Base-by-base conservation (phyloP, 2,113 vertebrate species). In the Cynopterus brachyotis region DNA sequence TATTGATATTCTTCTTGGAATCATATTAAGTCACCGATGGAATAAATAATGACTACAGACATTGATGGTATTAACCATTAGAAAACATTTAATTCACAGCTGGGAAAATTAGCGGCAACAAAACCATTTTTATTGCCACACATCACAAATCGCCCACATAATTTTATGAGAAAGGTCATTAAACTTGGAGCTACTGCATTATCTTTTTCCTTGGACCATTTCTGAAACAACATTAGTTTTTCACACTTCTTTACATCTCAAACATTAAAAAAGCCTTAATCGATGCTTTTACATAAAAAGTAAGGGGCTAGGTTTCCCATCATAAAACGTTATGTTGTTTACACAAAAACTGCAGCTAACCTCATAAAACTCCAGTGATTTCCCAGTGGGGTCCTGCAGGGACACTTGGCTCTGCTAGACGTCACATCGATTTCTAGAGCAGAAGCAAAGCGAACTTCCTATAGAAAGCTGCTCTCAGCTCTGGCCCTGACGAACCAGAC, bases 301-400 rank as follows among this genome's bases (percentile, higher is more conserved):
- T 37, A 97, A 97, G 98, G 98, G 95, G 96, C 98, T 97, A 94
- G 96, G 97, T 98, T 99, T 99, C 98, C 98, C 98, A 98, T 98
- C 98, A 98, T 99, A 98, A 99, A 99, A 98, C 16, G 76, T 98
- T 99, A 99, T 93, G 94, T 96, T 97, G 98, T 99, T 99, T 98
- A 98, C 98, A 98, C 98, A 98, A 98, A 98, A 98, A 95, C 98
- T 97, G 98, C 97, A 98, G 97, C 97, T 98, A 97, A 96, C 89
- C 98, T 98, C 97, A 78, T 99, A 99, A 99, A 99, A 98, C 70
- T 88, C 97, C 80, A 92, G 50, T 98, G 98, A 98, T 98, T 98
- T 98, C 98, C 97, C 98, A 97, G 96, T 97, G 96, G 98, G 98
- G 97, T 98, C 97, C 98, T 98, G 40, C 84, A 95, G 98, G 98